Base-by-base conservation (phyloP, 2,888 invertebrate species). In the Machimus atricapillus region DNA sequence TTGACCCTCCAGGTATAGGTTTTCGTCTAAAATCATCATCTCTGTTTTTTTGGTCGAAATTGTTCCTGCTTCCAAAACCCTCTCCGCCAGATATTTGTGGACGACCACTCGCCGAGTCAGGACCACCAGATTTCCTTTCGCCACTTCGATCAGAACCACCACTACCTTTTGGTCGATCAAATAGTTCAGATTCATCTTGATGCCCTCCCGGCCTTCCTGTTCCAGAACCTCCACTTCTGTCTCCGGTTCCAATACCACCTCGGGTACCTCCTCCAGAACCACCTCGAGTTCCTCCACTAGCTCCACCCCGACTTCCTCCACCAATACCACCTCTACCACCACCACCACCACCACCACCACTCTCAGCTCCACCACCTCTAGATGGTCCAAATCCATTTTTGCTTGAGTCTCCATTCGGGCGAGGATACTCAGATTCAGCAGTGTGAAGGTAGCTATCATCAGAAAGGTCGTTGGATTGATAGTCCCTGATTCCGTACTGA, bases 401-500 rank as follows among this genome's bases (percentile, higher is more conserved):
- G n/a, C 52, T 19, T 85, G 2, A 87, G 87, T 58, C 82, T 77
- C 34, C 27, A n/a, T 16, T 46, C 12, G 23, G 66, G 27, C 76
- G 34, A 7, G 76, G 40, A 9, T 76, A 76, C 9, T 27, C 76
- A 6, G 89, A 89, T 66, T 88, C 89, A 3, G 88, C 88, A 3
- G 89, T 88, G 1, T 89, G 89, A 2, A 90, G 89, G 2, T 90
- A 91, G 0, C 90, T 91, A 8, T 91, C 91, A 27, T 90, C 88
- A 0, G 90, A 90, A 88, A 91, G 91, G 77, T 92, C 91, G 89
- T 91, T 92, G 2, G 91, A 91, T 89, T 91, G 90, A 1, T 90
- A 90, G 86, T 91, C 91, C 16, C 90, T 89, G n/a, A 92, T 88
- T 2, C 94, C 94, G 9, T 94, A 93, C 88, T 94, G 94, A 0